Conservation (phyloP, 2,888 invertebrate species). For the Aquatica leii region DNA sequence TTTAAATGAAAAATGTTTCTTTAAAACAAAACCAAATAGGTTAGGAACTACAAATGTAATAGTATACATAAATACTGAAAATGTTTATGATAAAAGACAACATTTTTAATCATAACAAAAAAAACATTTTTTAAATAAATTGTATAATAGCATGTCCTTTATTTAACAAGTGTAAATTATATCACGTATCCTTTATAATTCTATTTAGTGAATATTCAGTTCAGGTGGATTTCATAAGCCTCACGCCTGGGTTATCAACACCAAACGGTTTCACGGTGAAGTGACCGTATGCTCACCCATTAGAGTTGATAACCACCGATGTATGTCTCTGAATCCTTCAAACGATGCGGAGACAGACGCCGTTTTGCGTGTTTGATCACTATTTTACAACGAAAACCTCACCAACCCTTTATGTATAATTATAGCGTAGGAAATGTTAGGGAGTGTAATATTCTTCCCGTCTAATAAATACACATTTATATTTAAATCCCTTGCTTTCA, state of each 20-base stretch:
- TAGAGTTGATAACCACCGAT: constrained; percentile 42
- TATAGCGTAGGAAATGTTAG: constrained; percentile 24
- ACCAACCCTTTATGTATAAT: constrained; percentile 35
- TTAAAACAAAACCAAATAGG: too few species aligned
- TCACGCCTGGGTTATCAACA: constrained; percentile 60
- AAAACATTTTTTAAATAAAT: too few species aligned
- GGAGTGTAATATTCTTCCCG: too few species aligned
- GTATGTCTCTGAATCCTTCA: constrained; percentile 39
- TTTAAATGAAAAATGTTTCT: too few species aligned
- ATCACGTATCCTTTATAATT: constrained; percentile 26
- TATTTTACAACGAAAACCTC: constrained; percentile 30
- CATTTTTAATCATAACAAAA: too few species aligned
- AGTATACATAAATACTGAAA: too few species aligned
- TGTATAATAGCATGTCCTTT: not conserved
- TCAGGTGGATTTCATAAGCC: constrained; percentile 44
- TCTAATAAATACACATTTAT: too few species aligned
- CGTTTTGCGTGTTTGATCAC: constrained; percentile 38
- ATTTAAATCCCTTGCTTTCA: too few species aligned
- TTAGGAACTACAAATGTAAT: too few species aligned
- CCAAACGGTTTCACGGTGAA: constrained; percentile 61
- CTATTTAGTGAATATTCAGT: constrained; percentile 44
- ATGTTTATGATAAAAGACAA: too few species aligned
- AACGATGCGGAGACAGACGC: constrained; percentile 38
- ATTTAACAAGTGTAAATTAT: constrained; percentile 23
- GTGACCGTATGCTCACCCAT: constrained; percentile 54